Conservation (phyloP, 1,140 invertebrate species). For the Dinothrombium tinctorium region DNA sequence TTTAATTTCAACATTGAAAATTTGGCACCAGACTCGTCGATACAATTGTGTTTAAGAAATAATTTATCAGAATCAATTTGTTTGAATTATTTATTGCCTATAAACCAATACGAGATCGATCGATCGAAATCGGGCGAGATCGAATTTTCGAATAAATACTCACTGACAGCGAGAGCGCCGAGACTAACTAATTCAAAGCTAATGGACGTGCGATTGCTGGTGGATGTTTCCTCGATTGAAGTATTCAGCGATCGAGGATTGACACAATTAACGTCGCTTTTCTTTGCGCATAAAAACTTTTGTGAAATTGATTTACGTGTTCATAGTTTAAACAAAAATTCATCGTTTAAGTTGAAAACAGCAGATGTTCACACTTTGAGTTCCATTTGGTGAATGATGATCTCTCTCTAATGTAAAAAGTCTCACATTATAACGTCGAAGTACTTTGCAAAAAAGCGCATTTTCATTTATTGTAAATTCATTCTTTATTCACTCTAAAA, state of each 20-base stretch:
- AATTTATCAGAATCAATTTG: background rate
- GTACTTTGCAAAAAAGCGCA: too few relatives aligned
- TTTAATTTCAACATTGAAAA: background rate
- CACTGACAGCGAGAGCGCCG: background rate
- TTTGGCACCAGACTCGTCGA: too few relatives aligned
- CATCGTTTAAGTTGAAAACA: too few relatives aligned
- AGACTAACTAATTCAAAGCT: background rate
- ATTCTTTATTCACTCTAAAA: too few relatives aligned
- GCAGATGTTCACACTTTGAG: too few relatives aligned
- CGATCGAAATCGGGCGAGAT: background rate
- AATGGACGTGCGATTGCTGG: background rate
- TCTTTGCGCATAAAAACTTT: too few relatives aligned
- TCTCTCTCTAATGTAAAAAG: too few relatives aligned
- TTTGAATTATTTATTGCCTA: background rate
- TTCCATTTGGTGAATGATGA: too few relatives aligned
- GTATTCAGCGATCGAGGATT: conserved; percentile 5
- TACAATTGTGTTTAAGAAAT: background rate
- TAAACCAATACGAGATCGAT: background rate
- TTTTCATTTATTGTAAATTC: too few relatives aligned
- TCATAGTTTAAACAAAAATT: too few relatives aligned
- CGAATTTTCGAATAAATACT: background rate
- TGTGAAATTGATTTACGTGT: too few relatives aligned
- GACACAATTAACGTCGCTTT: background rate
- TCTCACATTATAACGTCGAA: too few relatives aligned
- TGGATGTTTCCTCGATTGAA: conserved; percentile 1